Evolutionary conservation across 2,888 invertebrate genomes (phyloP).

Genomic region (Euproctis similis): DNA sequence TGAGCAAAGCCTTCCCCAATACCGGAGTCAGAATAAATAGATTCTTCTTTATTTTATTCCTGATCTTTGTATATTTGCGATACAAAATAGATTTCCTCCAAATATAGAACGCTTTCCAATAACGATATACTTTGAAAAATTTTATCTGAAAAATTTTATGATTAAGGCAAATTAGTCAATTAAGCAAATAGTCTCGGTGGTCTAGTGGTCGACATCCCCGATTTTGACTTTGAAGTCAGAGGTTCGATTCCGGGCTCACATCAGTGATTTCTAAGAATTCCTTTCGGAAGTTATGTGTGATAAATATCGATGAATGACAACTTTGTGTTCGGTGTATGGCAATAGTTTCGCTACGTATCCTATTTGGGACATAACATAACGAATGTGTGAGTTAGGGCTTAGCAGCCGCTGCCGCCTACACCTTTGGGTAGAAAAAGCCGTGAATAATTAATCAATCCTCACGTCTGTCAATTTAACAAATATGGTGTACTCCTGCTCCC

Average conservation of each 20-base stretch:
- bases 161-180: neutral
- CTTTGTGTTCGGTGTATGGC: no score
- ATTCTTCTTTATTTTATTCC: constrained; percentile 77
- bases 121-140: constrained; percentile 80
- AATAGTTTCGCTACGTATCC: no score
- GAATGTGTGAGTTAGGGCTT: no score
- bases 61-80: constrained; percentile 79
- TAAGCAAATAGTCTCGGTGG: neutral
- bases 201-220: neutral
- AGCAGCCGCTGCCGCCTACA: no score
- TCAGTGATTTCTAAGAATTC: no score
- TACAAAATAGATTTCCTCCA: constrained; percentile 85
- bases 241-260: no score
- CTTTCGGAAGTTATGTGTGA: no score
- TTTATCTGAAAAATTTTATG: constrained; percentile 67
- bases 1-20: constrained; percentile 81
- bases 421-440: no score
- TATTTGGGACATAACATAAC: no score
- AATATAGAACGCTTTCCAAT: constrained; percentile 87
- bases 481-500: constrained; percentile 89
- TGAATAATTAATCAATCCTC: no score
- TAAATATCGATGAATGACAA: no score
- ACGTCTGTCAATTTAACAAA: constrained; percentile 85
- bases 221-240: no score
- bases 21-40: constrained; percentile 84